Evolutionary conservation across 2,888 invertebrate species (phyloP).

Genomic region (Melitaea athalia): DNA sequence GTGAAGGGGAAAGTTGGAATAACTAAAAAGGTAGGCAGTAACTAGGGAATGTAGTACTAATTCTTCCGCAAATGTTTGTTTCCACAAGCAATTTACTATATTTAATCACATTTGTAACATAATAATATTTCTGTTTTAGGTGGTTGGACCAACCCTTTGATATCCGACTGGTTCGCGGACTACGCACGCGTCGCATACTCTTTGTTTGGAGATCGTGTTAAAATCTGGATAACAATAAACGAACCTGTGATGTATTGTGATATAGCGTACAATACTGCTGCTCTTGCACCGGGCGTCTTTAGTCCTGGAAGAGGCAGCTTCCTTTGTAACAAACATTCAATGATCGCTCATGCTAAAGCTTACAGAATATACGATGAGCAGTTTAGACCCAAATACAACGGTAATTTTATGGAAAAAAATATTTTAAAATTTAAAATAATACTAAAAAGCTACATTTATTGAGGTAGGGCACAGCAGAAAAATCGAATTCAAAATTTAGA

Average conservation of each 20-base stretch:
- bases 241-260: slow-evolving; percentile 73
- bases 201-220: slow-evolving; percentile 82
- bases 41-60: too few relatives aligned
- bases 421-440: not conserved
- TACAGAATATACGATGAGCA: slow-evolving; percentile 82
- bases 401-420: not conserved
- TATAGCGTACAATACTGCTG: slow-evolving; percentile 2
- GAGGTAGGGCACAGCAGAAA: too few relatives aligned
- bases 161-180: too few relatives aligned
- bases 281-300: not conserved
- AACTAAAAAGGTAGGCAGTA: too few relatives aligned
- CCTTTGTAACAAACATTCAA: slow-evolving; percentile 83
- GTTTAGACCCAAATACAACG: slow-evolving; percentile 57
- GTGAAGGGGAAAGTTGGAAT: too few relatives aligned
- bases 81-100: not conserved
- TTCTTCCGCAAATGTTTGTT: not conserved
- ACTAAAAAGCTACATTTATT: not conserved
- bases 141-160: not conserved
- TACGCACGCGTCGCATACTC: slow-evolving; percentile 70
- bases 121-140: not conserved
- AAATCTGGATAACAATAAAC: slow-evolving; percentile 87
- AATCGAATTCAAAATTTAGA: too few relatives aligned
- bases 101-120: too few relatives aligned
- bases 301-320: slow-evolving; percentile 53
- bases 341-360: slow-evolving; percentile 86